Percentiles rank a stretch among this genome's conserved stretches.
Conservation (phyloP, 2,797 vertebrate species). For the Enteromius afrohamiltoni region DNA sequence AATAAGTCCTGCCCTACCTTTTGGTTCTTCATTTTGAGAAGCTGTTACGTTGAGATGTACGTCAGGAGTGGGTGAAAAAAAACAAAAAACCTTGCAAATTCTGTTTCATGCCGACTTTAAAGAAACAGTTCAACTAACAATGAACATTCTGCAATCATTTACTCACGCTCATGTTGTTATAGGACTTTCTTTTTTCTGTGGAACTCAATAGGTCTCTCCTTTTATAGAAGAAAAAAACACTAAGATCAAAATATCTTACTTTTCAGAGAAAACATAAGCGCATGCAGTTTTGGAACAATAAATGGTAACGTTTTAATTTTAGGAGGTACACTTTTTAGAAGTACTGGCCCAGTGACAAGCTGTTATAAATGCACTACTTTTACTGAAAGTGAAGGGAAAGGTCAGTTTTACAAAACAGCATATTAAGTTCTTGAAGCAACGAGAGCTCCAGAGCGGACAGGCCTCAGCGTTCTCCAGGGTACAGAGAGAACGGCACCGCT, state of each 20-base stretch:
- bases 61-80: background rate
- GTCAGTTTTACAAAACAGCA: slow-evolving; percentile 25
- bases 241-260: background rate
- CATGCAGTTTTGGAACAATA: background rate
- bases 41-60: background rate
- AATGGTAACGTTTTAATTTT: background rate
- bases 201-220: background rate
- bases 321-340: background rate
- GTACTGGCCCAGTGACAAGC: slow-evolving; percentile 1
- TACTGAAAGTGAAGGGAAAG: slow-evolving; percentile 25
- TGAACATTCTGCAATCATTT: background rate
- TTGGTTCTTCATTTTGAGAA: background rate
- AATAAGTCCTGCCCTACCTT: background rate
- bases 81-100: background rate
- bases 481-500: slow-evolving; percentile 19
- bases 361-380: slow-evolving; percentile 1
- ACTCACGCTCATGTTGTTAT: background rate
- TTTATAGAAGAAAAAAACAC: background rate
- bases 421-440: slow-evolving; percentile 22
- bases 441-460: slow-evolving; percentile 22
- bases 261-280: background rate
- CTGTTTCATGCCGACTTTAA: background rate
- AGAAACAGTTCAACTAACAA: background rate
- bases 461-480: slow-evolving; percentile 26
- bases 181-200: background rate